These are phyloP conservation scores for Dione juno DNA, from an alignment of 2,888 invertebrate genomes.

Conservation along the genomic window DNA sequence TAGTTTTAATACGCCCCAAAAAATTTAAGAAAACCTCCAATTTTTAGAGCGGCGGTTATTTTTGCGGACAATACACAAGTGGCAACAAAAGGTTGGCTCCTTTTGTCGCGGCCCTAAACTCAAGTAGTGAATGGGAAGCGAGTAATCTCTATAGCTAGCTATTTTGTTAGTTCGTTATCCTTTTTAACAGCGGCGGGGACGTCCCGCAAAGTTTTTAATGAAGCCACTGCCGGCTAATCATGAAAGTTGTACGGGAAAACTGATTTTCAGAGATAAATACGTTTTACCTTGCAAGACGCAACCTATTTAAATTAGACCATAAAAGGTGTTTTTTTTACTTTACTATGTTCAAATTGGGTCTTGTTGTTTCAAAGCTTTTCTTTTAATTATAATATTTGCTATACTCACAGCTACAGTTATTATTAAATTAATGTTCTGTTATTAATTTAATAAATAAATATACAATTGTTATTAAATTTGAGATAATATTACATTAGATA, in stretches of 20 bases:
- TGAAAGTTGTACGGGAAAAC: constrained; percentile 23
- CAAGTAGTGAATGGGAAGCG: constrained; percentile 26
- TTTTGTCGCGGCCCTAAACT: constrained; percentile 26
- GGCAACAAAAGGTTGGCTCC: constrained; percentile 34
- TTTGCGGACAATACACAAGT: constrained; percentile 32
- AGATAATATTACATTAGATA: no score
- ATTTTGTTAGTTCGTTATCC: constrained; percentile 28
- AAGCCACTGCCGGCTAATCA: constrained; percentile 28
- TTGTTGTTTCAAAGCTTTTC: neutral
- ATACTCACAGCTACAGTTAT: neutral
- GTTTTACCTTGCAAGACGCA: constrained; percentile 24
- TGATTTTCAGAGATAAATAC: constrained; percentile 28
- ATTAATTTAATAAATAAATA: no score
- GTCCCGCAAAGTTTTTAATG: constrained; percentile 27
- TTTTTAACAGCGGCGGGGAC: constrained; percentile 19
- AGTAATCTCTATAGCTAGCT: constrained; percentile 19
- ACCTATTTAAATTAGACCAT: constrained; percentile 18
- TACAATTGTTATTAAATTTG: no score
- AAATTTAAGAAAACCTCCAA: constrained; percentile 29
- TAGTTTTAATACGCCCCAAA: constrained; percentile 36
- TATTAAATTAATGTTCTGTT: neutral
- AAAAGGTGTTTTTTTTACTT: constrained; percentile 3
- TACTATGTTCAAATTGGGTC: neutral
- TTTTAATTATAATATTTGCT: neutral
- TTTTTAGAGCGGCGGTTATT: constrained; percentile 31